Conservation (phyloP, 2,797 vertebrate genomes). For the Salmo trutta region DNA sequence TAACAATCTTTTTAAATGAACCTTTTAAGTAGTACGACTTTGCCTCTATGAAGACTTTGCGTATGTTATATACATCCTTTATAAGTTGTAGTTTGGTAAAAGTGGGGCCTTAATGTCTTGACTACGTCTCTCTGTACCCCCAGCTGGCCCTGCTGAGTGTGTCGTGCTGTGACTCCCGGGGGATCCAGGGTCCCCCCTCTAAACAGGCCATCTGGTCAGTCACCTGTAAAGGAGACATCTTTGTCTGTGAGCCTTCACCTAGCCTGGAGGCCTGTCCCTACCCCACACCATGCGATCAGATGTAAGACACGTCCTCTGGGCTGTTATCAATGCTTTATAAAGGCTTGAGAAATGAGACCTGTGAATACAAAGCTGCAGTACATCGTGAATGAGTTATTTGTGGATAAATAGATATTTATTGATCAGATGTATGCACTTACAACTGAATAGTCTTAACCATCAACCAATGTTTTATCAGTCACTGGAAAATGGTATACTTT, state of each 20-base stretch:
- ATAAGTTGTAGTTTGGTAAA: not conserved
- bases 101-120: not conserved
- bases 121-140: slow-evolving; percentile 1
- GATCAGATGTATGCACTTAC: not conserved
- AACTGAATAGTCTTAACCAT: not conserved
- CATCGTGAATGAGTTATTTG: not conserved
- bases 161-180: slow-evolving; percentile 90
- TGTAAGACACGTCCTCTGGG: slow-evolving; percentile 74
- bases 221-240: slow-evolving; percentile 97
- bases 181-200: slow-evolving; percentile 86
- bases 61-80: too few species aligned
- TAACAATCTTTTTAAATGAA: too few species aligned
- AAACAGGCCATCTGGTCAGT: slow-evolving; percentile 93
- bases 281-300: slow-evolving; percentile 87
- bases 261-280: slow-evolving; percentile 82
- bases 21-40: too few species aligned
- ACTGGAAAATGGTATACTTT: not conserved
- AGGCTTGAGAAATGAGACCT: not conserved
- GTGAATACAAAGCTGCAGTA: not conserved
- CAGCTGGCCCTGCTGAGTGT: slow-evolving; percentile 89
- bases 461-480: not conserved
- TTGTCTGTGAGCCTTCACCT: slow-evolving; percentile 88
- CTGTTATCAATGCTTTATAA: not conserved
- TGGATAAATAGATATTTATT: not conserved
- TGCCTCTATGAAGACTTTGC: too few species aligned